These are phyloP conservation scores for Anodontia alba DNA, from an alignment of 2,888 invertebrate species.

Conservation along the genomic window DNA sequence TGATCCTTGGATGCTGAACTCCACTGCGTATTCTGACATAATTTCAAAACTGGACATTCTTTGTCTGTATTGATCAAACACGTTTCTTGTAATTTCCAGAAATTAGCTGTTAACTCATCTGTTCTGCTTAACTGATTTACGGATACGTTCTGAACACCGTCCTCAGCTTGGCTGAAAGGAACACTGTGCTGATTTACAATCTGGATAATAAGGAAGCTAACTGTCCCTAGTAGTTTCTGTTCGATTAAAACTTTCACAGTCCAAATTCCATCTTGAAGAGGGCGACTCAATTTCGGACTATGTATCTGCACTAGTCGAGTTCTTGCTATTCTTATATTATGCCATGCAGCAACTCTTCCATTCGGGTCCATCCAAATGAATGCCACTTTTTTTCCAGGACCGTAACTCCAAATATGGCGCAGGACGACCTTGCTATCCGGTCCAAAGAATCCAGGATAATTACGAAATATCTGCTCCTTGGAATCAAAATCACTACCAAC, in stretches of 20 bases:
- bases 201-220: neutral
- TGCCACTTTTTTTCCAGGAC: neutral
- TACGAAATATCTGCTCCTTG: neutral
- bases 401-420: neutral
- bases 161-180: neutral
- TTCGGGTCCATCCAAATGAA: neutral
- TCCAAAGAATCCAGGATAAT: neutral
- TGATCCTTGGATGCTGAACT: neutral
- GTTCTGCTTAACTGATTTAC: neutral
- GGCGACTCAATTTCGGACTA: neutral
- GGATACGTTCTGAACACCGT: neutral
- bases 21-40: neutral
- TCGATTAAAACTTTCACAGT: neutral
- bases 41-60: neutral
- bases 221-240: neutral
- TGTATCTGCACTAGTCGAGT: neutral
- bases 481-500: constrained; percentile 7
- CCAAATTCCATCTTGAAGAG: neutral
- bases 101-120: neutral
- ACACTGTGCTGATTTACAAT: neutral
- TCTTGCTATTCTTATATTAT: constrained; percentile 4
- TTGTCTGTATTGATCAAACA: neutral
- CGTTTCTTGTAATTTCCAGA: neutral
- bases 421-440: neutral
- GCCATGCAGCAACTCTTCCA: neutral